Evolutionary conservation across 1,140 invertebrate species (phyloP).

Genomic region (Musca vetustissima): DNA sequence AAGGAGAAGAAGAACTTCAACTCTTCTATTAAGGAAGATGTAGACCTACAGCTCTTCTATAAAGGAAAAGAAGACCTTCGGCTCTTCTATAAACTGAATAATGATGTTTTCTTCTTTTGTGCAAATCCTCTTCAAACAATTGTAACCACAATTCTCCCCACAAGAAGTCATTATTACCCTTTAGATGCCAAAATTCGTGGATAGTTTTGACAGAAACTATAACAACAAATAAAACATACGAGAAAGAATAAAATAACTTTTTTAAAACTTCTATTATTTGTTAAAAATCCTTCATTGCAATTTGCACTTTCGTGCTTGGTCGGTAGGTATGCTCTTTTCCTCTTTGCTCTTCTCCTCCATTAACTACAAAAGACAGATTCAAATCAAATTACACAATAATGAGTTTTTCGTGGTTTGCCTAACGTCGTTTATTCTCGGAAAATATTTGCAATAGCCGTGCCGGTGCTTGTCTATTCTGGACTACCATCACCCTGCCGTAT

Average conservation of each 20-base stretch:
- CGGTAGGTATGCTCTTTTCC: too few relatives aligned
- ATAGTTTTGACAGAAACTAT: neutral
- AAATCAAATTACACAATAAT: conserved; percentile 3
- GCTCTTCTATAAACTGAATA: too few relatives aligned
- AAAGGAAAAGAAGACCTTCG: too few relatives aligned
- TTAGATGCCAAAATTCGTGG: neutral
- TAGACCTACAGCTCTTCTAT: too few relatives aligned
- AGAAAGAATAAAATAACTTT: too few relatives aligned
- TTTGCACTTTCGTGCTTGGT: neutral
- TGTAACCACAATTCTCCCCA: neutral
- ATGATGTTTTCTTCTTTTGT: too few relatives aligned
- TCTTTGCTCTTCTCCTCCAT: neutral
- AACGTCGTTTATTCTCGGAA: too few relatives aligned
- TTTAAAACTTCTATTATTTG: neutral
- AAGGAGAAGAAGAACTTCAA: too few relatives aligned
- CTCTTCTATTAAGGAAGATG: too few relatives aligned
- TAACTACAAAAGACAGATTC: neutral
- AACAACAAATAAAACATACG: neutral
- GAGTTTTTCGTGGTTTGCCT: conserved; percentile 9
- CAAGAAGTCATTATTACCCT: neutral
- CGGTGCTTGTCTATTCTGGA: too few relatives aligned
- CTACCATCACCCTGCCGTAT: too few relatives aligned
- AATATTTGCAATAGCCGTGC: too few relatives aligned
- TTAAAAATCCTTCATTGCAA: conserved; percentile 9
- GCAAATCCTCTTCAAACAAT: neutral